Evolutionary conservation across 2,797 vertebrate species (phyloP).

Genomic region (Gymnoscopelus microlampas): DNA sequence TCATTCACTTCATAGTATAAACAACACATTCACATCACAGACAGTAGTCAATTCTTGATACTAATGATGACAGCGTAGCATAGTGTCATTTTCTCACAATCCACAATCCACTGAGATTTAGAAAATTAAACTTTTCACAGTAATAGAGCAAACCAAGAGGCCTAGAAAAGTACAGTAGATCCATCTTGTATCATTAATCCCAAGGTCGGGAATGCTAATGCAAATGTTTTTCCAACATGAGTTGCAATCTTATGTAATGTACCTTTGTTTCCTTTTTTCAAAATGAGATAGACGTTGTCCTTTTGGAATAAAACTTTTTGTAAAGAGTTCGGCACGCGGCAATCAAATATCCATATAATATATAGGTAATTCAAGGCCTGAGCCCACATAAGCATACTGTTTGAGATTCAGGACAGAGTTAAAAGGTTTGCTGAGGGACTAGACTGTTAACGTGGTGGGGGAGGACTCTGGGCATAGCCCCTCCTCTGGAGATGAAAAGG

Average conservation of each 20-base stretch:
- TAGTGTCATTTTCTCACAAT: conserved; percentile 2
- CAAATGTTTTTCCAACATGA: not conserved
- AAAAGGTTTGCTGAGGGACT: conserved; percentile 36
- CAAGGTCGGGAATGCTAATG: conserved; percentile 10
- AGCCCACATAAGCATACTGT: not conserved
- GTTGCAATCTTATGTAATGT: too few species aligned
- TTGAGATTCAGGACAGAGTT: conserved; percentile 19
- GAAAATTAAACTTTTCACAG: not conserved
- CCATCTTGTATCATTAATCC: conserved; percentile 34
- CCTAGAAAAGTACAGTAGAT: conserved; percentile 5
- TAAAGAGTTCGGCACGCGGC: conserved; percentile 9
- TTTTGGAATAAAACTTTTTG: not conserved
- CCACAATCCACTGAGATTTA: not conserved
- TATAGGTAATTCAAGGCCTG: not conserved
- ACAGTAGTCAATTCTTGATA: conserved; percentile 16
- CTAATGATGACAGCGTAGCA: conserved; percentile 17
- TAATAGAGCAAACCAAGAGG: conserved; percentile 10
- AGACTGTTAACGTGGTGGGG: conserved; percentile 44
- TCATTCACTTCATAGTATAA: conserved; percentile 46
- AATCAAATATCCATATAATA: conserved; percentile 27
- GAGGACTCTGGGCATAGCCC: conserved; percentile 64
- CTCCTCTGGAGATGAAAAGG: conserved; percentile 82
- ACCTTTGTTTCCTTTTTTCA: too few species aligned
- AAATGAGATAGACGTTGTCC: too few species aligned
- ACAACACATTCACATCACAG: conserved; percentile 30